Base-by-base conservation (phyloP, 1,140 invertebrate genomes). In the Euura lappo region DNA sequence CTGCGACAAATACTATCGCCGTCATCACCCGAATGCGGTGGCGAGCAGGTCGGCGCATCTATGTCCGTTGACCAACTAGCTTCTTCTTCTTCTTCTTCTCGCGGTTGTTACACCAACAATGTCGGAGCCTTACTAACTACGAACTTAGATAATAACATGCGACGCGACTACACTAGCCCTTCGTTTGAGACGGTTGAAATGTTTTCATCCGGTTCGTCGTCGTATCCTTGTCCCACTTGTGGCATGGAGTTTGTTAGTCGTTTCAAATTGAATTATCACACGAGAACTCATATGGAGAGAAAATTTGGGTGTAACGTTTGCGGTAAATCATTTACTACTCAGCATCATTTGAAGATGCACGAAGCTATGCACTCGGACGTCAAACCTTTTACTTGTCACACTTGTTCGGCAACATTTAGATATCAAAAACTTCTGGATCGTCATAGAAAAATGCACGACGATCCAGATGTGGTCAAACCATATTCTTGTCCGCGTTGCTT, bases 1-100 rank as follows among this genome's bases (percentile, higher is more conserved):
- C 81, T 87, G 74, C 86, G 86, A 71, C 86, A 88, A 71, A 88
- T 88, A 71, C 81, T 88, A 11, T 88, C 86, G 65, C 86, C 86
- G 10, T 86, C 86, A 71, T 86, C 86, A 70, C 85, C 86, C 66
- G 85, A 86, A 78, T 79, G 84, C 77, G 28, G 28, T 13, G 77
- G 78, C 67, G 86, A 86, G 11, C 81, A 6, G 77, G 81, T 77
- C 82, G 77, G 78, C 85, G 79, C 75, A 83, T 80, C 71, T 69
- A 85, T 86, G 6, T 84, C 85, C 28, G 28, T 28, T 28, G 28
- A 69, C 80, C 72, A 69, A 75, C 82, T 2, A 28, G 8, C 7
- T 8, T 42, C 28, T 79, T 86, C 71, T 85, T 81, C 69, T 70
- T 80, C 84, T 66, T 85, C 76, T 72, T 86, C 65, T 71, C 83